phyloP scores from a whole-genome alignment of 2,888 invertebrate genomes.

The Mesodorylaimus sp. region DNA sequence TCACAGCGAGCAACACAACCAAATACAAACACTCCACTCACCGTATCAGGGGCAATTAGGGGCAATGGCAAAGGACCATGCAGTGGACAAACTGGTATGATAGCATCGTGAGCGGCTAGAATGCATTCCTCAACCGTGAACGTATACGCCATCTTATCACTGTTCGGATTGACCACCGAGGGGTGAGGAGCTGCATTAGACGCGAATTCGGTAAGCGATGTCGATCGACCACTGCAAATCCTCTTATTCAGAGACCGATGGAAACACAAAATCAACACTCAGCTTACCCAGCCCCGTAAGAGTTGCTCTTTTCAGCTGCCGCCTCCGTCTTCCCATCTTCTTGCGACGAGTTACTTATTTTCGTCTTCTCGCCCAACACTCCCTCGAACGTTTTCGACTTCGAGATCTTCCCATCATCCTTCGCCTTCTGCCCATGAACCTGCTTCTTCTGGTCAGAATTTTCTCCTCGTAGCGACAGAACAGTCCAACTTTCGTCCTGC shows the following conservation, averaged over 20 bases:
- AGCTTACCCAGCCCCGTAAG: too few relatives aligned
- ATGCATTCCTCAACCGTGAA: conserved; percentile 95
- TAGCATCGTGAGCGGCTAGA: conserved; percentile 57
- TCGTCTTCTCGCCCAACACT: background rate
- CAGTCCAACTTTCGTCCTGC: background rate
- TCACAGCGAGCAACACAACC: background rate
- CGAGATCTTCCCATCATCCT: background rate
- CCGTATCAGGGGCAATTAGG: conserved; percentile 77
- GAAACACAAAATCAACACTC: too few relatives aligned
- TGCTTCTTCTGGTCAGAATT: background rate
- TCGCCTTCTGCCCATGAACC: background rate
- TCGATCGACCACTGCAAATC: background rate
- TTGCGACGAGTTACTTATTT: background rate
- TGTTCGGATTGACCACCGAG: background rate
- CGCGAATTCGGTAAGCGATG: background rate
- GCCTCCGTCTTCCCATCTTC: conserved; percentile 4
- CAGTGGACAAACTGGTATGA: conserved; percentile 53
- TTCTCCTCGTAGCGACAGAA: background rate
- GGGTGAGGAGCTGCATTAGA: background rate
- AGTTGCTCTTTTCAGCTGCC: too few relatives aligned
- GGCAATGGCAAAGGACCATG: conserved; percentile 56
- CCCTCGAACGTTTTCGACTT: conserved; percentile 7
- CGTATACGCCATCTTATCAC: conserved; percentile 39
- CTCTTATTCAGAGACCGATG: background rate
- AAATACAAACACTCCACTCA: conserved; percentile 32